phyloP scores from a whole-genome alignment of 2,888 invertebrate genomes.

The Agrilus biguttatus region DNA sequence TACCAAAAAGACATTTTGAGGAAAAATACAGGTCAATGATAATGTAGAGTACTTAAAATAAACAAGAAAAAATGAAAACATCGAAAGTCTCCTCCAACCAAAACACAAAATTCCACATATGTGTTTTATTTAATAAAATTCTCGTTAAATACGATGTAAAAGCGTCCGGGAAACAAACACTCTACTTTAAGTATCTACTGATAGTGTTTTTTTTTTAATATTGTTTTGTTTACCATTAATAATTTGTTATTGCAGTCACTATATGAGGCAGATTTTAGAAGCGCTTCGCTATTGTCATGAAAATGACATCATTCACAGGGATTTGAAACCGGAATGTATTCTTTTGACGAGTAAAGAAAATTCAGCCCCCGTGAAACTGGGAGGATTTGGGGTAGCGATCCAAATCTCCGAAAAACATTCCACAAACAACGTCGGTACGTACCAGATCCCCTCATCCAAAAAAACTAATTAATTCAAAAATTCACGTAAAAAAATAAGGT shows the following conservation, averaged over 20 bases:
- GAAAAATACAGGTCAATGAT: too few species aligned
- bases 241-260: constrained; percentile 55
- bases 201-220: constrained; percentile 2
- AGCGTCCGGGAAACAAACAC: too few species aligned
- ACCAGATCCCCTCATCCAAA: background rate
- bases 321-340: constrained; percentile 94
- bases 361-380: constrained; percentile 94
- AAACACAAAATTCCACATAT: too few species aligned
- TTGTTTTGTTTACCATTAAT: background rate
- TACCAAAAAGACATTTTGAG: too few species aligned
- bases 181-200: too few species aligned
- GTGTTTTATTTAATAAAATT: too few species aligned
- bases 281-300: constrained; percentile 96
- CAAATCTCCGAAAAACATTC: constrained; percentile 68
- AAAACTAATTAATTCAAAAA: background rate
- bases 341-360: constrained; percentile 92
- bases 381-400: constrained; percentile 93
- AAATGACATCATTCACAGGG: constrained; percentile 94
- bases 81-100: too few species aligned
- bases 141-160: too few species aligned
- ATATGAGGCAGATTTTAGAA: constrained; percentile 96
- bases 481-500: too few species aligned
- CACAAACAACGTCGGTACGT: constrained; percentile 13
- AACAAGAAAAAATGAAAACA: too few species aligned
- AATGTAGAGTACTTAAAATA: too few species aligned